Percentiles rank a stretch among this genome's conserved stretches.
Conservation (phyloP, 64 coral and sea anemone species). For the Montipora capricornis region DNA sequence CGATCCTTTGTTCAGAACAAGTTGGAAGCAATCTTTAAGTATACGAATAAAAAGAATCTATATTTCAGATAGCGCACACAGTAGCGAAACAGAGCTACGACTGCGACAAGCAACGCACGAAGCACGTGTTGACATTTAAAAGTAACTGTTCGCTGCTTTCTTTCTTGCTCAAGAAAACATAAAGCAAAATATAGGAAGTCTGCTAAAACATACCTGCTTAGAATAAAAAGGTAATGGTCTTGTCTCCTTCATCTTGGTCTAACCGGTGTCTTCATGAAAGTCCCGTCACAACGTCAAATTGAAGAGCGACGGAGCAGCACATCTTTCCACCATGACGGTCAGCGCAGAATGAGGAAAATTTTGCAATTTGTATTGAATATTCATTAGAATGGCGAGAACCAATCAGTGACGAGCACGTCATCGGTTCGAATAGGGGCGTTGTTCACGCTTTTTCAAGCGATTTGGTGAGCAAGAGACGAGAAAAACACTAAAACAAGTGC, state of each 20-base stretch:
- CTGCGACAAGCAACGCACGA: no score
- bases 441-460: not conserved
- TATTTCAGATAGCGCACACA: no score
- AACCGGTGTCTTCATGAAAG: not conserved
- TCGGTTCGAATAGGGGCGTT: not conserved
- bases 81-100: no score
- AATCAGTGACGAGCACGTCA: not conserved
- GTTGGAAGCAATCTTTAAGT: no score
- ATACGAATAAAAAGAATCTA: no score
- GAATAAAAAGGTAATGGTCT: not conserved
- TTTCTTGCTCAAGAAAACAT: not conserved
- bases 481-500: not conserved
- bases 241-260: not conserved
- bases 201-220: not conserved
- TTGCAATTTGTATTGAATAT: not conserved
- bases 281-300: not conserved
- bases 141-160: not conserved
- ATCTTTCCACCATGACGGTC: not conserved
- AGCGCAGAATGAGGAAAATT: not conserved
- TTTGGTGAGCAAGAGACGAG: not conserved
- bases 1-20: no score
- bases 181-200: not conserved
- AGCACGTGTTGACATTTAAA: no score
- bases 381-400: not conserved
- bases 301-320: not conserved